A percentile compares a stretch with the other conserved stretches of the same genome.
Evolutionary conservation across 2,113 vertebrate genomes (phyloP).

Genomic region (Panurus biarmicus): DNA sequence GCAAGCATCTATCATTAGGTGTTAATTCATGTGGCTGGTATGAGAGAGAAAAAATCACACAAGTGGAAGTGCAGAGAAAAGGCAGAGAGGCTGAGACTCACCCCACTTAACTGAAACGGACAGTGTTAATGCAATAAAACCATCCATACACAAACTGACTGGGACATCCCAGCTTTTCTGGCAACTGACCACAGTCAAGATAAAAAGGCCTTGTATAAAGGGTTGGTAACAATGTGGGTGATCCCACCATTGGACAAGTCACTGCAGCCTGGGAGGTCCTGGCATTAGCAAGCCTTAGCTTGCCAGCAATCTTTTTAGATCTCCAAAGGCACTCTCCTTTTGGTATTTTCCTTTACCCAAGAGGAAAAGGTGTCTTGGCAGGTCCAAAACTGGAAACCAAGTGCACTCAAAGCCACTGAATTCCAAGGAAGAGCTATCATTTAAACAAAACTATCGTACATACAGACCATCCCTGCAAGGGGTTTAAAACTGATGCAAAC

Average conservation of each 20-base stretch:
- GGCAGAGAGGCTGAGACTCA: not conserved
- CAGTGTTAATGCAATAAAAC: not conserved
- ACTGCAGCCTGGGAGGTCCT: not conserved
- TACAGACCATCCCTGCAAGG: accelerated
- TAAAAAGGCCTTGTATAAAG: not conserved
- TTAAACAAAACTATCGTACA: not conserved
- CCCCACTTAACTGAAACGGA: not conserved
- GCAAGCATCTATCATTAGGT: not conserved
- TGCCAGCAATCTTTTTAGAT: not conserved
- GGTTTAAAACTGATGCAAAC: not conserved
- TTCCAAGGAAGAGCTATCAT: not conserved
- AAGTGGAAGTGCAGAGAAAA: not conserved
- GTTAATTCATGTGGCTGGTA: not conserved
- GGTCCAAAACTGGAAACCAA: not conserved
- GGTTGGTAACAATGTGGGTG: not conserved
- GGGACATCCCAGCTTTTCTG: not conserved
- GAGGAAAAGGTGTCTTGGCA: not conserved
- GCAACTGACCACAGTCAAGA: not conserved
- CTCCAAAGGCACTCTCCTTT: not conserved
- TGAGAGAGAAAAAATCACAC: not conserved
- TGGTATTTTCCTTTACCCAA: not conserved
- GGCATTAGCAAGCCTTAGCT: not conserved
- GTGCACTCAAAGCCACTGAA: not conserved
- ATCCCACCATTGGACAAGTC: not conserved
- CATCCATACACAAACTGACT: not conserved